Conservation (phyloP, 2,797 vertebrate species). For the Pteropus rufus region DNA sequence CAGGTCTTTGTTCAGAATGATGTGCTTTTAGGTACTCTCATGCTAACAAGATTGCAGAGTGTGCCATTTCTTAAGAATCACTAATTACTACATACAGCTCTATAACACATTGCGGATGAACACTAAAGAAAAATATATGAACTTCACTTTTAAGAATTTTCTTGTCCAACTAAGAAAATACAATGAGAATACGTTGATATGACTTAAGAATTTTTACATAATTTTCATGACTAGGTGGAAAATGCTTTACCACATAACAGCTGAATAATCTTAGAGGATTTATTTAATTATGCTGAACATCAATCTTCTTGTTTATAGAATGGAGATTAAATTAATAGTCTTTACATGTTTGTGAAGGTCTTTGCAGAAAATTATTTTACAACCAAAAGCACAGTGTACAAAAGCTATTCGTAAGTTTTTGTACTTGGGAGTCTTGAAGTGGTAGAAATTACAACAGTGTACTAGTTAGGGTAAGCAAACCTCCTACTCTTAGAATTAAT, state of each 20-base stretch:
- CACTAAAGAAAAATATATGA: neutral
- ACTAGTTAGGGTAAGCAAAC: neutral
- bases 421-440: neutral
- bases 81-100: neutral
- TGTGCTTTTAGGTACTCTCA: neutral
- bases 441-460: neutral
- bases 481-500: neutral
- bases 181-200: neutral
- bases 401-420: neutral
- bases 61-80: neutral
- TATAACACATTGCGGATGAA: neutral
- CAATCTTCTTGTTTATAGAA: neutral
- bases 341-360: neutral
- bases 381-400: neutral
- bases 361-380: neutral
- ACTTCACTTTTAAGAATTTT: neutral
- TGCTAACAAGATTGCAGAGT: neutral
- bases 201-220: neutral
- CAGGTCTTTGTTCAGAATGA: neutral
- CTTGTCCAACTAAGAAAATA: neutral
- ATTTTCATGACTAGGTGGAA: neutral
- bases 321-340: neutral
- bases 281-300: neutral
- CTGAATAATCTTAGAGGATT: neutral
- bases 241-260: neutral